A percentile compares a stretch with the other conserved stretches of the same genome.
Conservation (phyloP, 1,140 invertebrate genomes). For the Drosophila arizonae region DNA sequence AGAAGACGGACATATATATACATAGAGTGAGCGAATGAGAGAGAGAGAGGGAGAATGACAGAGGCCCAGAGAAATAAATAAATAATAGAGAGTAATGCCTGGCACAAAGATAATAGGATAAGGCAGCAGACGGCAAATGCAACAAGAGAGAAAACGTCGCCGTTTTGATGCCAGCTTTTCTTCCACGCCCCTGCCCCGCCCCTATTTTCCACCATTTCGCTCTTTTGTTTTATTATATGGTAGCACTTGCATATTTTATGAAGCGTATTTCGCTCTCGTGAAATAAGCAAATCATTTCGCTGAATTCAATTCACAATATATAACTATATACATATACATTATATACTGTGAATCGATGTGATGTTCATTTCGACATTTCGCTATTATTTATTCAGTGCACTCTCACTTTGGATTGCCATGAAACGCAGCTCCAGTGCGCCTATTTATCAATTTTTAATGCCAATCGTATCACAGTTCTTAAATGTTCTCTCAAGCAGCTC, state of each 20-base stretch:
- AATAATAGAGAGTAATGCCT: slow-evolving; percentile 40
- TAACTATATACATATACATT: neutral
- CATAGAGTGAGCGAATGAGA: neutral
- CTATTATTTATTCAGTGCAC: slow-evolving; percentile 61
- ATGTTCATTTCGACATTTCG: slow-evolving; percentile 42
- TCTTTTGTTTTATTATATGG: neutral
- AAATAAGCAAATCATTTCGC: slow-evolving; percentile 33
- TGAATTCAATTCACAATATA: slow-evolving; percentile 11
- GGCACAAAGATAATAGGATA: slow-evolving; percentile 63
- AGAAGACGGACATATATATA: neutral
- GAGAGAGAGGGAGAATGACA: slow-evolving; percentile 8
- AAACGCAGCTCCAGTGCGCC: slow-evolving; percentile 17
- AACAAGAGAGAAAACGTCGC: slow-evolving; percentile 60
- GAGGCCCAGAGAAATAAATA: slow-evolving; percentile 13
- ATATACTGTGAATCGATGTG: slow-evolving; percentile 22
- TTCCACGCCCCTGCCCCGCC: neutral
- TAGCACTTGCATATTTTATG: slow-evolving; percentile 71
- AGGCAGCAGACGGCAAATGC: slow-evolving; percentile 46
- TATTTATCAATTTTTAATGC: slow-evolving; percentile 66
- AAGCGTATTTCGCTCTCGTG: slow-evolving; percentile 20
- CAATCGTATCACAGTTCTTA: slow-evolving; percentile 41
- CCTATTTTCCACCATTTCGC: neutral
- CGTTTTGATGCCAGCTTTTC: slow-evolving; percentile 72
- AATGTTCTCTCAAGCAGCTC: slow-evolving; percentile 15
- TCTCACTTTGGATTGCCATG: slow-evolving; percentile 48